Evolutionary conservation across 2,888 invertebrate species (phyloP).

Genomic region (Ethmia dodecea): DNA sequence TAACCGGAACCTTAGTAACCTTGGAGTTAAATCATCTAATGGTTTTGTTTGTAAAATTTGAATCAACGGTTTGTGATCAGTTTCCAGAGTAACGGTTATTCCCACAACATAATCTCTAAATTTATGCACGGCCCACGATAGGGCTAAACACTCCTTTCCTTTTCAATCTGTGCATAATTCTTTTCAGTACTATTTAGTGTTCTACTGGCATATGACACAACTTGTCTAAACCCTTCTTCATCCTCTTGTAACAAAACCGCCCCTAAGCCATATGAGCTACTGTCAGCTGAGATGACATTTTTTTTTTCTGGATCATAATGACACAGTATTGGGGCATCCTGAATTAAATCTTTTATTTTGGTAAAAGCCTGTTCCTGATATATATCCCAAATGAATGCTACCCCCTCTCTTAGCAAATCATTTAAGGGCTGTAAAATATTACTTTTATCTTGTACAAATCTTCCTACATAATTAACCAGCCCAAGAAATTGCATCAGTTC

Average conservation of each 20-base stretch:
- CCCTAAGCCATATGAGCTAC: conserved; percentile 10
- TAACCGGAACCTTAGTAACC: conserved; percentile 17
- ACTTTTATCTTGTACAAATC: not conserved
- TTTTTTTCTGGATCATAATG: not conserved
- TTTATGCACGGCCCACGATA: conserved; percentile 6
- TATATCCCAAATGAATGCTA: not conserved
- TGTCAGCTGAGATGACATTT: conserved; percentile 2
- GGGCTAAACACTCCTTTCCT: conserved; percentile 8
- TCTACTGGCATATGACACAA: conserved; percentile 7
- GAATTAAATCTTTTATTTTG: not conserved
- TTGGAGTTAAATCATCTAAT: conserved; percentile 13
- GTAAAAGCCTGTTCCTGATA: not conserved
- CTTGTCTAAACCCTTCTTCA: conserved; percentile 1
- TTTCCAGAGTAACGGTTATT: conserved; percentile 2
- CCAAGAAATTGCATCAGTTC: not conserved
- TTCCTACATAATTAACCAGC: not conserved
- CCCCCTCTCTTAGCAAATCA: not conserved
- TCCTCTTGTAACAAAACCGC: conserved; percentile 8
- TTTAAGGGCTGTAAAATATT: not conserved
- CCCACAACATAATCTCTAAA: conserved; percentile 4
- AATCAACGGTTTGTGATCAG: conserved; percentile 13
- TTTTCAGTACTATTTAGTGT: conserved; percentile 4
- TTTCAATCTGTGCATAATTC: conserved; percentile 6
- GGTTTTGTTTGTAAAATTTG: conserved; percentile 14
- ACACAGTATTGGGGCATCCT: not conserved